A percentile compares a stretch with the other conserved stretches of the same genome.
These are phyloP conservation scores for Contarinia nasturtii DNA, from an alignment of 1,140 invertebrate species.

Conservation along the genomic window DNA sequence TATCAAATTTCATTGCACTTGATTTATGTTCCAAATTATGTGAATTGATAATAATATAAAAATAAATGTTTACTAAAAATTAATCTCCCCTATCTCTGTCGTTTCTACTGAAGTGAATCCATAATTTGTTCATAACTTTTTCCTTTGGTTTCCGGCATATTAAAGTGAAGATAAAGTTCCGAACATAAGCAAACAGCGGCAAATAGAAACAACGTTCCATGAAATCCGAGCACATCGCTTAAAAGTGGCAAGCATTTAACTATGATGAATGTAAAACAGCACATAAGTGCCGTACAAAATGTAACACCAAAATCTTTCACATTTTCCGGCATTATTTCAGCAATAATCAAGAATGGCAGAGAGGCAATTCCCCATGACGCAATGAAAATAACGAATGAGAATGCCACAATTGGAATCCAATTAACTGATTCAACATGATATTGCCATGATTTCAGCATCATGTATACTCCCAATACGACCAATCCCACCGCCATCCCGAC, in stretches of 20 bases:
- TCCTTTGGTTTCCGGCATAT: conserved; percentile 65
- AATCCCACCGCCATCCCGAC: neutral
- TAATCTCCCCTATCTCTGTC: no score
- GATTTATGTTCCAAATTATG: no score
- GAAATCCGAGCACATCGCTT: conserved; percentile 10
- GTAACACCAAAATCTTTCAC: conserved; percentile 13
- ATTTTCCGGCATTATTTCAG: conserved; percentile 18
- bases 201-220: conserved; percentile 15
- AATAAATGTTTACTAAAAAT: no score
- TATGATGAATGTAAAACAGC: conserved; percentile 11
- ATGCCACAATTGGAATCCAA: conserved; percentile 16
- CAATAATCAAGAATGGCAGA: conserved; percentile 16
- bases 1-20: no score
- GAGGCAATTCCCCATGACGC: conserved; percentile 14
- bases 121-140: conserved; percentile 54
- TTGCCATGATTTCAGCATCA: neutral
- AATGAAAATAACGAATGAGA: conserved; percentile 18
- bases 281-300: conserved; percentile 13
- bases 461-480: neutral
- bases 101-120: conserved; percentile 3
- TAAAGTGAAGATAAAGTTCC: conserved; percentile 9
- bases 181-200: conserved; percentile 8
- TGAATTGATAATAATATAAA: no score
- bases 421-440: conserved; percentile 8
- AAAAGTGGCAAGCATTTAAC: conserved; percentile 9